Conservation (phyloP, 2,113 vertebrate species). For the Tetrax tetrax region DNA sequence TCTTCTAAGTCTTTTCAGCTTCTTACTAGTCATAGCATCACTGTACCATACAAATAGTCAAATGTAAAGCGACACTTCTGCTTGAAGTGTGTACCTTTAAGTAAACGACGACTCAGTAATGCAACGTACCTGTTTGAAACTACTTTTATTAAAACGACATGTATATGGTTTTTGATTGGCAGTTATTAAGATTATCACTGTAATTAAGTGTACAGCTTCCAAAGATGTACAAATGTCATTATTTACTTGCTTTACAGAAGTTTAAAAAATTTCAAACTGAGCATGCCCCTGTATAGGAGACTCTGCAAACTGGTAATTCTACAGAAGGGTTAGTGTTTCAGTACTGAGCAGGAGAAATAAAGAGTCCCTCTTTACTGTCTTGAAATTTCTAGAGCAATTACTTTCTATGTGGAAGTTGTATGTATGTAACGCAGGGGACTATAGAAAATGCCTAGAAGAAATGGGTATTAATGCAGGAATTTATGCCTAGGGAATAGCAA, state of each 20-base stretch:
- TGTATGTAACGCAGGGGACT: rapidly evolving
- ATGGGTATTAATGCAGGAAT: rapidly evolving
- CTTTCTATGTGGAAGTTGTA: not conserved
- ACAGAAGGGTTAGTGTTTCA: not conserved
- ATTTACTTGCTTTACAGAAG: not conserved
- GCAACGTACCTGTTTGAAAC: not conserved
- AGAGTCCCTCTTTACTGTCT: not conserved
- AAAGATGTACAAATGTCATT: not conserved
- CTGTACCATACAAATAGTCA: not conserved
- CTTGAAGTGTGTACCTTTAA: not conserved
- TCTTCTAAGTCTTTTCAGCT: not conserved
- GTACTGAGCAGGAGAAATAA: not conserved
- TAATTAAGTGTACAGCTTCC: not conserved
- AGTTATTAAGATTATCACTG: not conserved
- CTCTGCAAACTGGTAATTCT: not conserved
- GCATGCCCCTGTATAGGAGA: not conserved
- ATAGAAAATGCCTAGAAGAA: not conserved
- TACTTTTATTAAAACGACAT: rapidly evolving
- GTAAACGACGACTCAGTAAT: not conserved
- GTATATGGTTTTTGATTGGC: not conserved
- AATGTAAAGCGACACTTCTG: not conserved
- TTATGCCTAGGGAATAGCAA: not conserved
- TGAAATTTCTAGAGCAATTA: not conserved
- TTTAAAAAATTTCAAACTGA: not conserved
- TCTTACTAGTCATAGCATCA: not conserved